Evolutionary conservation across 2,888 invertebrate genomes (phyloP).

Genomic region (Meteorus colon): DNA sequence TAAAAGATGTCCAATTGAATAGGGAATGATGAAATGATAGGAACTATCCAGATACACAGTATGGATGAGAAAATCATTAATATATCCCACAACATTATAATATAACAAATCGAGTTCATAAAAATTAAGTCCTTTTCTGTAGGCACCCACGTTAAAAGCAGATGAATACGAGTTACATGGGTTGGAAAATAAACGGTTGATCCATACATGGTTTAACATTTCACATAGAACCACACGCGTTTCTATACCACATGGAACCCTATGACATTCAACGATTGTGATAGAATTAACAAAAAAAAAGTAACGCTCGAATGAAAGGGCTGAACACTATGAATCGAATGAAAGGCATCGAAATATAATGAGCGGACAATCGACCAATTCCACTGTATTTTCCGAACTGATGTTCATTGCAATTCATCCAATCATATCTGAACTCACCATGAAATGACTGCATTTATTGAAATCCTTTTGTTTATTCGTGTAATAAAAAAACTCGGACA

Average conservation of each 20-base stretch:
- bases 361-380: background rate
- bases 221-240: conserved; percentile 2
- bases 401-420: too few species aligned
- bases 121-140: background rate
- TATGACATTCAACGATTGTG: background rate
- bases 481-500: too few species aligned
- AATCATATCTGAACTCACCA: too few species aligned
- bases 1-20: background rate
- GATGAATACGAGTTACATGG: background rate
- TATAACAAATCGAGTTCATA: background rate
- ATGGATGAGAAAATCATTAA: background rate
- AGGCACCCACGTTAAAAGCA: background rate
- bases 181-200: conserved; percentile 1
- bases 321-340: background rate
- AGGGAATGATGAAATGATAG: conserved; percentile 10
- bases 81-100: too few species aligned
- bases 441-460: too few species aligned
- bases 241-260: background rate
- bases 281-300: background rate
- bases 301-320: background rate
- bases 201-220: background rate
- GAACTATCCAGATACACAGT: background rate
- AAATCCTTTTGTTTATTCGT: too few species aligned
- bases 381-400: too few species aligned
- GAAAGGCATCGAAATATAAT: background rate